Conservation (phyloP, 2,797 vertebrate species). For the Chaenodraco wilsoni region DNA sequence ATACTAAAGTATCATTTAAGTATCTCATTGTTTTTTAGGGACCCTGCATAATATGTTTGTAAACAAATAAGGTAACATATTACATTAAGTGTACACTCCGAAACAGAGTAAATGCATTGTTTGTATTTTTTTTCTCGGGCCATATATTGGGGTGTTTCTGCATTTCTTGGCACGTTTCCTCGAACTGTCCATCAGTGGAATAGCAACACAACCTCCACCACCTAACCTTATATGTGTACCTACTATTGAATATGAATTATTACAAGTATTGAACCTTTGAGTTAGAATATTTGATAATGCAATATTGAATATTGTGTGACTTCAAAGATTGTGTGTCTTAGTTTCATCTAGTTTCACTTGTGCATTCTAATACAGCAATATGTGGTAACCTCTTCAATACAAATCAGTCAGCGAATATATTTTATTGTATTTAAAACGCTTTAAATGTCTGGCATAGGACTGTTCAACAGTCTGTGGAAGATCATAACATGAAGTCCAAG, state of each 20-base stretch:
- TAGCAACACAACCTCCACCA: neutral
- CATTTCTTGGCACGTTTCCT: neutral
- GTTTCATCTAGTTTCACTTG: conserved; percentile 3
- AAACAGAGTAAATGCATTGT: no score
- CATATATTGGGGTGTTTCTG: neutral
- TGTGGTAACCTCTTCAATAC: neutral
- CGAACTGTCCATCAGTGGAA: neutral
- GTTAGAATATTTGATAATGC: conserved; percentile 1
- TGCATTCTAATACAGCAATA: neutral
- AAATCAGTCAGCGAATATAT: neutral
- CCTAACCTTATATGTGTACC: neutral
- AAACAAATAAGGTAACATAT: no score
- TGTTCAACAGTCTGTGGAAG: neutral
- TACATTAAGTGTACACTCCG: no score
- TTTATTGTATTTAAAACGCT: conserved; percentile 1
- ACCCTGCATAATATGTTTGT: no score
- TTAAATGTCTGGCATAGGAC: conserved; percentile 6
- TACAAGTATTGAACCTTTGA: neutral
- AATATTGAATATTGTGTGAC: conserved; percentile 2
- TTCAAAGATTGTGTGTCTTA: neutral
- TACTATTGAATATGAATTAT: neutral
- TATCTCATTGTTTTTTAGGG: neutral
- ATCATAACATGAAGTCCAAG: neutral
- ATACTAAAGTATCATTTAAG: neutral
- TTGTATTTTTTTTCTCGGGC: neutral